Conservation (phyloP, 2,888 invertebrate genomes). For the Phasia obesa region DNA sequence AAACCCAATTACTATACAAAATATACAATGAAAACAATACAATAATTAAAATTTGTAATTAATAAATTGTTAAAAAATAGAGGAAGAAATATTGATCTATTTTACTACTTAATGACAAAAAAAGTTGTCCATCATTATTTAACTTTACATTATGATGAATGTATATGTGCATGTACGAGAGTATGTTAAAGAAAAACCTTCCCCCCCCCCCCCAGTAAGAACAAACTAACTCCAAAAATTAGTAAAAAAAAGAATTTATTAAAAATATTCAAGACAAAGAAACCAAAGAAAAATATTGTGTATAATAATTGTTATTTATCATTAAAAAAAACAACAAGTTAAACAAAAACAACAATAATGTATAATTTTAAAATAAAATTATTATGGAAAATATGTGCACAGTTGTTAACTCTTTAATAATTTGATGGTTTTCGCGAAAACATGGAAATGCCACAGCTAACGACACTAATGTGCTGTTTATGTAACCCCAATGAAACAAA, state of each 20-base stretch:
- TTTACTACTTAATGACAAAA: constrained; percentile 60
- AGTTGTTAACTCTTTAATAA: neutral
- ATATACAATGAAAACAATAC: constrained; percentile 59
- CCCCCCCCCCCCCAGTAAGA: constrained; percentile 35
- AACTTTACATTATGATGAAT: constrained; percentile 48
- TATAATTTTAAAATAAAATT: constrained; percentile 53
- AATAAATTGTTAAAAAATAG: constrained; percentile 38
- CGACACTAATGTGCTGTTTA: too few relatives aligned
- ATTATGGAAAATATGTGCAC: constrained; percentile 30
- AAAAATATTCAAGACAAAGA: constrained; percentile 50
- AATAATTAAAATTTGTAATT: constrained; percentile 58
- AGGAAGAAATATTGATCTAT: constrained; percentile 54
- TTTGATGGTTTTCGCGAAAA: too few relatives aligned
- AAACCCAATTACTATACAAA: neutral
- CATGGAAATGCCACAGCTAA: too few relatives aligned
- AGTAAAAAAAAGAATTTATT: constrained; percentile 65
- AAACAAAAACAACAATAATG: constrained; percentile 7
- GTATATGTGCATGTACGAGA: constrained; percentile 29
- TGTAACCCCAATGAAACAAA: too few relatives aligned
- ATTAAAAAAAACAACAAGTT: constrained; percentile 18
- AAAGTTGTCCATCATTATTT: constrained; percentile 46
- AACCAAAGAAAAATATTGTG: constrained; percentile 37
- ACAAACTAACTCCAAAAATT: constrained; percentile 53
- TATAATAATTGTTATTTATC: constrained; percentile 67
- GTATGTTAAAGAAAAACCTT: constrained; percentile 48